Percentiles rank a stretch among this genome's conserved stretches.
These are phyloP conservation scores for Camelus dromedarius DNA, from an alignment of 2,113 vertebrate species.

Conservation along the genomic window DNA sequence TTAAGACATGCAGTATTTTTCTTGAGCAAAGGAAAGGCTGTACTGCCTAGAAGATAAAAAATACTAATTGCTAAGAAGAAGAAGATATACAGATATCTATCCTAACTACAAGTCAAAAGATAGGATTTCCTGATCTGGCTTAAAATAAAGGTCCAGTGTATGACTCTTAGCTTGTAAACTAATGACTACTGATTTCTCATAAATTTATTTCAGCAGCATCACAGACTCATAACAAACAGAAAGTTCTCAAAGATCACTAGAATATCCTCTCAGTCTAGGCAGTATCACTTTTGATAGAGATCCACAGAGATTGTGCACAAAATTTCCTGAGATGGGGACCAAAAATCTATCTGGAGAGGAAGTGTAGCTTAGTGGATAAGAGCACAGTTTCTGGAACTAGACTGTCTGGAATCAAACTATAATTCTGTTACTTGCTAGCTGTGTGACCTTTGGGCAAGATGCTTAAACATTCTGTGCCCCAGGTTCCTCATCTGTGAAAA, in stretches of 20 bases:
- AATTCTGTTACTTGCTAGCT: not conserved
- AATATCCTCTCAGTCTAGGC: not conserved
- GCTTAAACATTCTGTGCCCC: not conserved
- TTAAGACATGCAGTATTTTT: not conserved
- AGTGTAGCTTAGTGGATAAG: not conserved
- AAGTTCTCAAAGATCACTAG: not conserved
- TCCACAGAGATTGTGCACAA: not conserved
- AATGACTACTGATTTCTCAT: not conserved
- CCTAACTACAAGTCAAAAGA: not conserved
- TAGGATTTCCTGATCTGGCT: not conserved
- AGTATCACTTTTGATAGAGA: not conserved
- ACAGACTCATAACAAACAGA: not conserved
- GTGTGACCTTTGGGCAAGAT: not conserved
- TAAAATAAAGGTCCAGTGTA: not conserved
- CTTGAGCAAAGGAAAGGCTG: not conserved
- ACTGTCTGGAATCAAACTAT: not conserved
- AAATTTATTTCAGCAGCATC: constrained; percentile 2
- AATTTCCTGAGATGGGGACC: not conserved
- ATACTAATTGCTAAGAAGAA: not conserved
- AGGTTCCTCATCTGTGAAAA: not conserved
- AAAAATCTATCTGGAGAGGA: not conserved
- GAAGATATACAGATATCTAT: not conserved
- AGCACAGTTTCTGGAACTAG: not conserved
- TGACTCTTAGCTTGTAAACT: constrained; percentile 7
- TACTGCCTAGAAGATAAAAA: constrained; percentile 33